These are phyloP conservation scores for Gryllus longicercus DNA, from an alignment of 2,888 invertebrate species.

Conservation along the genomic window DNA sequence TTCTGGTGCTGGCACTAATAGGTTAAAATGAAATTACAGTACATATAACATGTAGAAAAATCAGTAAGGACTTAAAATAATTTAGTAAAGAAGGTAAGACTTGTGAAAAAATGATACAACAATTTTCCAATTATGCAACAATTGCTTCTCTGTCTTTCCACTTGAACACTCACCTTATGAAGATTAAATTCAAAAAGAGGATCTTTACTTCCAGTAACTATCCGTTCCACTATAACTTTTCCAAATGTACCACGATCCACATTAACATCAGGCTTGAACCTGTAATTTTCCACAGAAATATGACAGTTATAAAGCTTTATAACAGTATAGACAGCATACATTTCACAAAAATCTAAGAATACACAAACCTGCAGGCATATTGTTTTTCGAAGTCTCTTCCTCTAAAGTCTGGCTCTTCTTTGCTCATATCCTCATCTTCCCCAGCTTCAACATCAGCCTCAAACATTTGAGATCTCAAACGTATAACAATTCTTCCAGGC, in stretches of 20 bases:
- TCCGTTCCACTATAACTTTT: conserved; percentile 41
- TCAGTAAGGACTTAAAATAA: neutral
- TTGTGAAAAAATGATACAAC: no score
- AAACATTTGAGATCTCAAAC: conserved; percentile 41
- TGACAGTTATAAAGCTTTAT: conserved; percentile 42
- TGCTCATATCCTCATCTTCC: conserved; percentile 41
- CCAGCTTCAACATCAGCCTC: conserved; percentile 43
- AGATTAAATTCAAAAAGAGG: conserved; percentile 42
- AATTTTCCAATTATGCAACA: neutral
- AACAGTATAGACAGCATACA: conserved; percentile 42
- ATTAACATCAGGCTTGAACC: conserved; percentile 39
- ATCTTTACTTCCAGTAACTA: conserved; percentile 37
- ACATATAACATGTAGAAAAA: neutral
- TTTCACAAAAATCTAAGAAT: conserved; percentile 38
- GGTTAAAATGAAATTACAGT: neutral
- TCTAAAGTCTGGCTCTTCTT: conserved; percentile 42
- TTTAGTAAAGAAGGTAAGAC: neutral
- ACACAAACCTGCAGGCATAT: conserved; percentile 42
- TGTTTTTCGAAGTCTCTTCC: conserved; percentile 43
- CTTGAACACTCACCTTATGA: conserved; percentile 38
- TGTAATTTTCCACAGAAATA: conserved; percentile 42
- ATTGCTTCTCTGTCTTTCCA: neutral
- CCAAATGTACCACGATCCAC: conserved; percentile 42
- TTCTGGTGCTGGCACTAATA: no score
- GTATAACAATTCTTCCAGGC: conserved; percentile 40